Base-by-base conservation (phyloP, 2,888 invertebrate species). In the Tachina grossa region DNA sequence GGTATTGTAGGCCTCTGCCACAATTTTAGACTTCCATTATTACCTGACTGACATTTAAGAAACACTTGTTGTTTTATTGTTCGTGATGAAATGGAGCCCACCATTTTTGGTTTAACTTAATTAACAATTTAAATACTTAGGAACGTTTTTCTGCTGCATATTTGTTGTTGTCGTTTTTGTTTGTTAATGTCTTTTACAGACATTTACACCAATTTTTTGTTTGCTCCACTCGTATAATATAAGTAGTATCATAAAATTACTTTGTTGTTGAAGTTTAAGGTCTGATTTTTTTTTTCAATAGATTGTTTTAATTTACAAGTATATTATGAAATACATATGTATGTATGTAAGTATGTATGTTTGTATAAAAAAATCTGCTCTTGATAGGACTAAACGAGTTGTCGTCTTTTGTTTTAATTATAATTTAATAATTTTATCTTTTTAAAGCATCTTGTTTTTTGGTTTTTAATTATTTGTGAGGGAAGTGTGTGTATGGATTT, bases 91-190 rank as follows among this genome's bases (percentile, higher is more conserved):
- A 78, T 82, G 55, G 69, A 74, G 78, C 82, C 75, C 55, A 85
- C 85, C 83, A 83, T 85, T 83, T 85, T 83, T 72, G 85, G 76
- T 80, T 83, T 83, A 83, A 83, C 85, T 85, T 85, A 85, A 85
- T 85, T 85, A 85, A 85, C 85, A 83, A 85, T 85, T 85, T 85
- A 85, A 85, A 83, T 83, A 79, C 83, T 83, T 83, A 71, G 51
- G 66, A 71, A 72, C 45, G 65, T 71, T 77, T 77, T 59, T 57
- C 13, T 43, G 61, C 43, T 65, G 47, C 22, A 41, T 55, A 55
- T 41, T 57, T 31, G 31, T 31, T 31, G 31, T 55, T 55, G 22
- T 19, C 47, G 22, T 1, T 31, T 14, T 61, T 69, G n/a, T 49
- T 1, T 59, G 19, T 39, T 41, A 59, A 72, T 57, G 57, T 16